Percentiles rank a stretch among this genome's conserved stretches.
Evolutionary conservation across 2,797 vertebrate species (phyloP).

Genomic region (Psittacula derbiana): DNA sequence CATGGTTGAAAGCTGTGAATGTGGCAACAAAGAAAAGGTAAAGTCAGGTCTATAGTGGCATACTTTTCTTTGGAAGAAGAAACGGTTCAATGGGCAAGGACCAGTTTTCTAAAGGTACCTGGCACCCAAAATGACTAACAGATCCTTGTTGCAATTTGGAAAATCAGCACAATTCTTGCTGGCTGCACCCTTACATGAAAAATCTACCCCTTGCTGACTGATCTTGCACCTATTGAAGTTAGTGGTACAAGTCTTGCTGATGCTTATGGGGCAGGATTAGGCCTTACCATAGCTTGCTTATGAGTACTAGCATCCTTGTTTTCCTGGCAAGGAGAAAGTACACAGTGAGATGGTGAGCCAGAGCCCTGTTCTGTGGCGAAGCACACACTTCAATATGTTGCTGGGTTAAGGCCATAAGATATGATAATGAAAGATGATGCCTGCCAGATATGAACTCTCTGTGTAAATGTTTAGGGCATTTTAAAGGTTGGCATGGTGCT

Average conservation of each 20-base stretch:
- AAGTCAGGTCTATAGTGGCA: neutral
- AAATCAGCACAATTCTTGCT: neutral
- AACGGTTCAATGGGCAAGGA: neutral
- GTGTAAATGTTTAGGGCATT: neutral
- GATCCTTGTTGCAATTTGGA: neutral
- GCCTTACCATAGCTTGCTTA: neutral
- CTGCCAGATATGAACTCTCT: neutral
- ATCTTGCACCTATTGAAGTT: neutral
- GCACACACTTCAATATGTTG: neutral
- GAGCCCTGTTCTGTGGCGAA: neutral
- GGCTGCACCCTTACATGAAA: neutral
- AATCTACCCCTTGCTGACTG: neutral
- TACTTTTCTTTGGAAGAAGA: neutral
- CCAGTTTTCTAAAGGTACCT: neutral
- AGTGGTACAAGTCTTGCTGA: neutral
- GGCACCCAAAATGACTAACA: neutral
- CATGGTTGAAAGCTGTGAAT: neutral
- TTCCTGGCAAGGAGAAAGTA: neutral
- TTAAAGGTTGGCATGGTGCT: neutral
- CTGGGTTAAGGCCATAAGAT: neutral
- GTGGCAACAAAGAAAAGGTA: neutral
- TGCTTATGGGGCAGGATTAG: neutral
- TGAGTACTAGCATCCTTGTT: neutral
- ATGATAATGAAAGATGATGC: neutral
- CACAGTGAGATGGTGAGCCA: neutral